phyloP scores from a whole-genome alignment of 2,797 vertebrate genomes.

The Anisognathus igniventris region DNA sequence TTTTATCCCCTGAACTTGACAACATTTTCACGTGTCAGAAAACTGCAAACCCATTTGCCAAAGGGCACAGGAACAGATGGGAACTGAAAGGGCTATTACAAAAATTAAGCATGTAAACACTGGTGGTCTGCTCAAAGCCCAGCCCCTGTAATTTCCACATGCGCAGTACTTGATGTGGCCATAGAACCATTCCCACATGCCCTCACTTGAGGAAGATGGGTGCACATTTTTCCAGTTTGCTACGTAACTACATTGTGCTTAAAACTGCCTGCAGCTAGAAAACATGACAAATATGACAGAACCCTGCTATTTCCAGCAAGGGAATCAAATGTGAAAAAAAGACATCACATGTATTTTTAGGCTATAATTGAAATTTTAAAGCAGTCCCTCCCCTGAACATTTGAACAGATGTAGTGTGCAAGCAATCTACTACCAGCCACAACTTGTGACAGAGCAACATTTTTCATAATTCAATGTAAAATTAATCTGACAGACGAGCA shows the following conservation, averaged over 20 bases:
- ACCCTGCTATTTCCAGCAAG: background rate
- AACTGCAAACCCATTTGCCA: background rate
- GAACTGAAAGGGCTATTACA: background rate
- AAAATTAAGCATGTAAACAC: background rate
- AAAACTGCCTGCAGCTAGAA: background rate
- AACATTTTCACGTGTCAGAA: rapidly evolving
- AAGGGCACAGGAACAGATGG: background rate
- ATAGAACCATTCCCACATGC: background rate
- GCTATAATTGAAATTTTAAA: background rate
- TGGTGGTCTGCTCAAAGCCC: background rate
- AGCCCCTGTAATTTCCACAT: background rate
- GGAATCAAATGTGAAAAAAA: background rate
- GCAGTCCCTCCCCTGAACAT: background rate
- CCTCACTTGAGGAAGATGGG: background rate
- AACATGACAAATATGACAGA: background rate
- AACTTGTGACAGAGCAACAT: background rate
- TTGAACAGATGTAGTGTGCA: background rate
- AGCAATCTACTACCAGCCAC: background rate
- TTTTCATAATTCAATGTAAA: background rate
- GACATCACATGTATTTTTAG: background rate
- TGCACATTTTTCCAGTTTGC: background rate
- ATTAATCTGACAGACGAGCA: background rate
- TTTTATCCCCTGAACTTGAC: background rate
- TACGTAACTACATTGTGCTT: background rate
- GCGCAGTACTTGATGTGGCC: background rate